Evolutionary conservation across 2,888 invertebrate genomes (phyloP), one percentile per base, ranked within the genome.

Genomic region (Rhopalosiphum nymphaeae): DNA sequence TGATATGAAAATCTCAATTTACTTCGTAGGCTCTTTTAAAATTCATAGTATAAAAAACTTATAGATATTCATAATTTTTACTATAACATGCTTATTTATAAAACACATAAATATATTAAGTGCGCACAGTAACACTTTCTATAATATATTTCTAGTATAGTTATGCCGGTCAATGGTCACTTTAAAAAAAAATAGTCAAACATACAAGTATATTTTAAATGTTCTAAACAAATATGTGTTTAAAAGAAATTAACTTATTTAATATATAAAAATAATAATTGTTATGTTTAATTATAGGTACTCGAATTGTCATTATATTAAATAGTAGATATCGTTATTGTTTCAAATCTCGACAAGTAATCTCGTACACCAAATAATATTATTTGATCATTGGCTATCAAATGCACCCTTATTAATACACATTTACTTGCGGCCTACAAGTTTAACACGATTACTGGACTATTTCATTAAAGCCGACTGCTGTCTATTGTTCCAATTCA

Each of bases 381-480:
- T 44, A 44, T 89, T 44, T 89, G 53, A 9, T 44, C 56, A 21
- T 56, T 13, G 25, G 0, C 25, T 42, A 89, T 89, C 61, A 44
- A 49, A n/a, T 42, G 26, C 90, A 90, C 42, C 3, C 25, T 29
- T 86, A 86, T 78, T 91, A 91, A 78, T 78, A 84, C 36, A 13
- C 10, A 91, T 78, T 53, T 91, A 84, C 53, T 91, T 53, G 53
- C 29, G 36, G 29, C 91, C 36, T 42, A 42, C 78, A n/a, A 44
- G 46, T 85, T 85, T 85, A 86, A 91, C 85, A 13, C 86, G 86
- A 92, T 86, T 86, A 86, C 86, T 46, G 46, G 57, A 21, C 57
- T 61, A 92, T 86, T 86, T 86, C 36, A 92, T 92, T 92, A 87
- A 25, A 53, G 91, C 42, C 36, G 46, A 67, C 67, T 67, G 67